Conservation (phyloP, 2,797 vertebrate genomes). For the Avahi laniger region DNA sequence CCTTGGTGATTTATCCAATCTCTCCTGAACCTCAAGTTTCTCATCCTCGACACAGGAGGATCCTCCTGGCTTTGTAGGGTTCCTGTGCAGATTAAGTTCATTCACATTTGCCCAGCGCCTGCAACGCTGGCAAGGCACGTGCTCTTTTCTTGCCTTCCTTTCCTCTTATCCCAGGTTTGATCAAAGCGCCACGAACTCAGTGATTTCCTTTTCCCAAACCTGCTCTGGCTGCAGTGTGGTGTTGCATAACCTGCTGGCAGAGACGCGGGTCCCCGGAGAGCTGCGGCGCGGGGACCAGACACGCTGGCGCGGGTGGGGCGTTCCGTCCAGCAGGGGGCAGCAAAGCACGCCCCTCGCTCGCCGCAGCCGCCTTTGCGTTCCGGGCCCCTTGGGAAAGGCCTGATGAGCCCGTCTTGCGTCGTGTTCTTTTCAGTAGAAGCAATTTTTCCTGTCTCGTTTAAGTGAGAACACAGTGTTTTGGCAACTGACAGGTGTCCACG, state of each 20-base stretch:
- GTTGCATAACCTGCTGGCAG: constrained; percentile 44
- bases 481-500: neutral
- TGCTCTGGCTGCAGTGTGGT: neutral
- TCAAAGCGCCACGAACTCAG: neutral
- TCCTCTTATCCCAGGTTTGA: neutral
- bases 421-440: neutral
- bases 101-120: rapidly evolving
- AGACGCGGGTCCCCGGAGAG: neutral
- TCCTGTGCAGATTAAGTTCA: rapidly evolving
- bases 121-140: neutral
- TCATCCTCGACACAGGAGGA: neutral
- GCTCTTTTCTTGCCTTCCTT: neutral
- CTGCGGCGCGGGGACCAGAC: neutral
- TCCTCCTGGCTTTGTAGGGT: no score
- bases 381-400: neutral
- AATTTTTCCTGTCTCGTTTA: neutral
- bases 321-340: constrained; percentile 71
- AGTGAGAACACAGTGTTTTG: neutral
- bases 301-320: neutral
- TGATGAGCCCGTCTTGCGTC: neutral
- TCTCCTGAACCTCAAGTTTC: neutral
- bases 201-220: neutral
- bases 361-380: neutral
- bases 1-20: rapidly evolving
- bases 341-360: constrained; percentile 46